Conservation (phyloP, 2,888 invertebrate genomes). For the Colostygia pectinataria region DNA sequence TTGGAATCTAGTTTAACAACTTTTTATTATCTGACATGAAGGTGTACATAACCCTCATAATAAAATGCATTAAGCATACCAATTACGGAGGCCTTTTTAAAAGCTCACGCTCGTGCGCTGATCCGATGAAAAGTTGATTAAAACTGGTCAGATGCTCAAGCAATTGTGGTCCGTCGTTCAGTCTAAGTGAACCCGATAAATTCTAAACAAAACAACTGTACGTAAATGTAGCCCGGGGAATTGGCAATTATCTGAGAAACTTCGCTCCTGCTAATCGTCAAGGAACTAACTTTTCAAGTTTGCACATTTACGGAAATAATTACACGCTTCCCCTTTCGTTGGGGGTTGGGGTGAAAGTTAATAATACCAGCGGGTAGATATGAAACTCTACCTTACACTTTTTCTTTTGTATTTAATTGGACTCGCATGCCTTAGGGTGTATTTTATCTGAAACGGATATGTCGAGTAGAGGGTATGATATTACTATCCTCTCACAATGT, state of each 20-base stretch:
- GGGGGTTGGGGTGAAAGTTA: slow-evolving; percentile 24
- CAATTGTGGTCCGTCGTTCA: neutral
- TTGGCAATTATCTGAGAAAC: slow-evolving; percentile 54
- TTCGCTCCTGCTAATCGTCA: slow-evolving; percentile 64
- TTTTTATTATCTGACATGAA: too few relatives aligned
- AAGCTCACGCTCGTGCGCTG: too few relatives aligned
- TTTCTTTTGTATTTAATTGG: too few relatives aligned
- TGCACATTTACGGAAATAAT: slow-evolving; percentile 78
- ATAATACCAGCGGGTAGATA: neutral
- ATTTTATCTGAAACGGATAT: too few relatives aligned
- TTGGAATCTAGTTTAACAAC: too few relatives aligned
- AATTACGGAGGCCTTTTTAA: too few relatives aligned
- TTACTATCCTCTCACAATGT: too few relatives aligned
- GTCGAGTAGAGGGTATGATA: too few relatives aligned
- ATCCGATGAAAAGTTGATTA: too few relatives aligned
- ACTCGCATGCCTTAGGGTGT: too few relatives aligned
- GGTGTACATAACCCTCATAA: too few relatives aligned
- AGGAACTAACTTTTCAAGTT: slow-evolving; percentile 64
- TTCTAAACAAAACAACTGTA: slow-evolving; percentile 23
- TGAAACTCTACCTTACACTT: slow-evolving; percentile 4
- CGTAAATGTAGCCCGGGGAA: slow-evolving; percentile 30
- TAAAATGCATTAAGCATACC: too few relatives aligned
- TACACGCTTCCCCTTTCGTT: slow-evolving; percentile 50
- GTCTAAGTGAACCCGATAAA: slow-evolving; percentile 8
- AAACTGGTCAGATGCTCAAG: neutral